A percentile compares a stretch with the other conserved stretches of the same genome.
phyloP scores from a whole-genome alignment of 2,888 invertebrate species.

The Cremastobaeus sp. region DNA sequence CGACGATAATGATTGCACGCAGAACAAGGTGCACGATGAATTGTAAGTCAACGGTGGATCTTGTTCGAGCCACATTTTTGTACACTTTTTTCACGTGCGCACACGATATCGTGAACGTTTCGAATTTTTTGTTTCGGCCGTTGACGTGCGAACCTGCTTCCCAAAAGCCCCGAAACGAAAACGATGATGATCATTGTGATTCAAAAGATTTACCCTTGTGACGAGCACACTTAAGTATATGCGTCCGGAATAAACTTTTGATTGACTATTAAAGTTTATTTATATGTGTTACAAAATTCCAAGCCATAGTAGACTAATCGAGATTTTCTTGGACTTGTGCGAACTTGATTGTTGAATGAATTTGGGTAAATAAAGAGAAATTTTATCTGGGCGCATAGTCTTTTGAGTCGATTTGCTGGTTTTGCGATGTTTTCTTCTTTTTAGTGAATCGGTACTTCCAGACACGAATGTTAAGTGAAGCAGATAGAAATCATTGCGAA shows the following conservation, averaged over 20 bases:
- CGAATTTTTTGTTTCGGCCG: conserved; percentile 19
- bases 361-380: too few species aligned
- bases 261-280: too few species aligned
- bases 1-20: neutral
- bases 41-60: conserved; percentile 7
- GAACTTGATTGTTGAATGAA: too few species aligned
- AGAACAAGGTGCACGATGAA: conserved; percentile 6
- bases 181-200: conserved; percentile 25
- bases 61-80: conserved; percentile 21
- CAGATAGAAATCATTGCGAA: neutral
- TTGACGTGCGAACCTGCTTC: conserved; percentile 21
- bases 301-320: too few species aligned
- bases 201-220: conserved; percentile 4
- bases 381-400: conserved; percentile 14
- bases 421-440: conserved; percentile 42
- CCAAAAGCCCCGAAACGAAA: conserved; percentile 13
- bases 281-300: too few species aligned
- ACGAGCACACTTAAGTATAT: conserved; percentile 7
- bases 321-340: too few species aligned
- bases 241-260: conserved; percentile 6
- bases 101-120: conserved; percentile 24
- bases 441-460: conserved; percentile 43
- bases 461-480: conserved; percentile 1
- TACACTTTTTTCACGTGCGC: conserved; percentile 30
- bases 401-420: conserved; percentile 38